Evolutionary conservation across 2,888 invertebrate species (phyloP).

Genomic region (Leptopterna dolabrata): DNA sequence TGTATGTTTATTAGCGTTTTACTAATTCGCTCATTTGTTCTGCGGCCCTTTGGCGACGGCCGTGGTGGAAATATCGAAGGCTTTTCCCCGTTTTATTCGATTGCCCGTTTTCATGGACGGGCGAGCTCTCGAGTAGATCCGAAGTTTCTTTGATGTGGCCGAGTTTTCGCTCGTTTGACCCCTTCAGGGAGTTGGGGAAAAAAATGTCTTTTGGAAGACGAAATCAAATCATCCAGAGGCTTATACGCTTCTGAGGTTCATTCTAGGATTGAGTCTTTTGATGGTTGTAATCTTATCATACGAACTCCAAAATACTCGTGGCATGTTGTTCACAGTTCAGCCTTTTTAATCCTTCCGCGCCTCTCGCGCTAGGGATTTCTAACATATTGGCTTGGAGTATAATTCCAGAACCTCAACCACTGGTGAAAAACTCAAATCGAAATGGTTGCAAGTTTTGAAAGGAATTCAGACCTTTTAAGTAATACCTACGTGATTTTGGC

Average conservation of each 20-base stretch:
- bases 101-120: background rate
- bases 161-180: background rate
- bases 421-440: too few species aligned
- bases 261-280: background rate
- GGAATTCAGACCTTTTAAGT: too few species aligned
- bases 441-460: too few species aligned
- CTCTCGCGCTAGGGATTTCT: too few species aligned
- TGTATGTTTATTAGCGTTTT: constrained; percentile 39
- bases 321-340: too few species aligned
- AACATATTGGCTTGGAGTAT: too few species aligned
- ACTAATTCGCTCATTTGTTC: constrained; percentile 31
- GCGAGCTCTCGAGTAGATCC: background rate
- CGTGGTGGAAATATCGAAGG: background rate
- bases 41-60: background rate
- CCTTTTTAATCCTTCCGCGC: too few species aligned
- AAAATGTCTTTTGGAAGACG: background rate
- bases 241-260: background rate
- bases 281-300: background rate
- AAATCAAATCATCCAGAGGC: background rate
- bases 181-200: background rate
- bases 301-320: too few species aligned
- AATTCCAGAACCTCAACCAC: too few species aligned
- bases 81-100: constrained; percentile 3
- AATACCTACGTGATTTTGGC: too few species aligned
- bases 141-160: background rate